Evolutionary conservation across 2,113 vertebrate species (phyloP).

Genomic region (Gymnarchus niloticus): DNA sequence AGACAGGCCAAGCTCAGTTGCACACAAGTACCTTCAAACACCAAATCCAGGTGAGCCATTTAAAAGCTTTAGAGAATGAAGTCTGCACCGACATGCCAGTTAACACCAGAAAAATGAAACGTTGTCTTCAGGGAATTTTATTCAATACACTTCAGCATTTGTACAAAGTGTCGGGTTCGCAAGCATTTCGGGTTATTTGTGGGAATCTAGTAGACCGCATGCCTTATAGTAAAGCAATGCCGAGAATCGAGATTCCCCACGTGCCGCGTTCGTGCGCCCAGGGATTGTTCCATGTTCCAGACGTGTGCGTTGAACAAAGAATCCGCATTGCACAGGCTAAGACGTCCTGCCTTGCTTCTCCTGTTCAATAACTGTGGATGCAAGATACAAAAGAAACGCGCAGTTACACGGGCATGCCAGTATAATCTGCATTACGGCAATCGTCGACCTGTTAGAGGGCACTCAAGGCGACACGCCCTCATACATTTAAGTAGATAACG

Average conservation of each 20-base stretch:
- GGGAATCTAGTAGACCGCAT: constrained; percentile 3
- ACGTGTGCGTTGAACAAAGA: neutral
- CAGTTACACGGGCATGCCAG: neutral
- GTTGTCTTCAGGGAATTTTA: constrained; percentile 10
- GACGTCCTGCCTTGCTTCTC: neutral
- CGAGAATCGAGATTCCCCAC: neutral
- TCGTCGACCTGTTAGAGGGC: neutral
- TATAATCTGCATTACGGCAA: neutral
- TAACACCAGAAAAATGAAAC: neutral
- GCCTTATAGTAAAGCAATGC: neutral
- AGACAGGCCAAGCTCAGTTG: neutral
- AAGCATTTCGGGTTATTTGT: neutral
- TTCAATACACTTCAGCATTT: constrained; percentile 17
- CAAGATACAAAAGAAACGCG: neutral
- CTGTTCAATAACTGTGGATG: constrained; percentile 17
- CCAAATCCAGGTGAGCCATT: neutral
- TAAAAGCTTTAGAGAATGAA: neutral
- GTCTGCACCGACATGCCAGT: neutral
- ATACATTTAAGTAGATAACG: neutral
- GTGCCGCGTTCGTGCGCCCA: neutral
- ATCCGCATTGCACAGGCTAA: neutral
- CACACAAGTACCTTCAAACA: neutral
- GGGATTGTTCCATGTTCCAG: constrained; percentile 1
- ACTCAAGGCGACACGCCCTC: constrained; percentile 10
- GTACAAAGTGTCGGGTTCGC: constrained; percentile 2